phyloP scores from a whole-genome alignment of 1,140 invertebrate species.

The Lordiphosa stackelbergi region DNA sequence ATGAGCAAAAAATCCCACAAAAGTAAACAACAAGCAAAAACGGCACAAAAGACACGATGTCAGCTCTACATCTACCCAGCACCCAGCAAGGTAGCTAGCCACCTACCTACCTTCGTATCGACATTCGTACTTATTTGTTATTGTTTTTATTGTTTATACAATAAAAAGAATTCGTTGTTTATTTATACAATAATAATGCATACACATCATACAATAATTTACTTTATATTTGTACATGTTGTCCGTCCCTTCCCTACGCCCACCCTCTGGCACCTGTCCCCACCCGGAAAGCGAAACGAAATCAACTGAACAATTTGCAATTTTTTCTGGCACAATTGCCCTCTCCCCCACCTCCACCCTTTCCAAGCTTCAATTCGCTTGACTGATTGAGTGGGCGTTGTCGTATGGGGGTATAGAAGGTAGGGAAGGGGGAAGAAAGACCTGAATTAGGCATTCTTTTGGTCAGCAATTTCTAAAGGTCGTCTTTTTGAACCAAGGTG shows the following conservation, averaged over 20 bases:
- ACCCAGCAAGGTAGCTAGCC: slow-evolving; percentile 4
- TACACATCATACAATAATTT: slow-evolving; percentile 57
- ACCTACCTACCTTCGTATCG: slow-evolving; percentile 4
- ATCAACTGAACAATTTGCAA: slow-evolving; percentile 48
- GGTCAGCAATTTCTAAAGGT: too few relatives aligned
- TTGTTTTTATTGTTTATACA: slow-evolving; percentile 28
- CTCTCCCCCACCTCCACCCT: not conserved
- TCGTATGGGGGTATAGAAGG: not conserved
- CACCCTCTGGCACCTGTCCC: not conserved
- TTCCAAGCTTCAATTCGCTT: too few relatives aligned
- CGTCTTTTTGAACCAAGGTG: too few relatives aligned
- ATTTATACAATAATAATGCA: slow-evolving; percentile 54
- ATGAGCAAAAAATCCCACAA: slow-evolving; percentile 29
- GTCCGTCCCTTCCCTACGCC: not conserved
- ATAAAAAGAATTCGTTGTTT: slow-evolving; percentile 41
- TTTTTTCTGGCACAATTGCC: slow-evolving; percentile 27
- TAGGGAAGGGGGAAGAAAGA: not conserved
- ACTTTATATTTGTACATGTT: slow-evolving; percentile 35
- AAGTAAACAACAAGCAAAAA: slow-evolving; percentile 55
- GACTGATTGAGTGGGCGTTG: too few relatives aligned
- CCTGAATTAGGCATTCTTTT: too few relatives aligned
- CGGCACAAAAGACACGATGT: slow-evolving; percentile 57
- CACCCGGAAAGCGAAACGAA: slow-evolving; percentile 37
- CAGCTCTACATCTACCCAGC: slow-evolving; percentile 40
- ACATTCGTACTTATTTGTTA: slow-evolving; percentile 15